Conservation (phyloP, 2,113 vertebrate species). For the Ptilorrhoa leucosticta region DNA sequence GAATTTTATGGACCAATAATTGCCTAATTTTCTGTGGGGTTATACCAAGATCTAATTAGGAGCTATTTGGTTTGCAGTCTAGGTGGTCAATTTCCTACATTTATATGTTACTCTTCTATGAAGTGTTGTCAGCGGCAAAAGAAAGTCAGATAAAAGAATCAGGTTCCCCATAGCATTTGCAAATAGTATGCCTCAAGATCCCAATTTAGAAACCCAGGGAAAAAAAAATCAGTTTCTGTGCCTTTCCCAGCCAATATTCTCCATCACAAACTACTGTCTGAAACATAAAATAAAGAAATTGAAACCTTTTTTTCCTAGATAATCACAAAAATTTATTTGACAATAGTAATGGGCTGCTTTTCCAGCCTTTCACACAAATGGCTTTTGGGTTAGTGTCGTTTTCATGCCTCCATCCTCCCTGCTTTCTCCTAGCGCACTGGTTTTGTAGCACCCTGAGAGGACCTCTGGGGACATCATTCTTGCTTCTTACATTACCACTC, state of each 20-base stretch:
- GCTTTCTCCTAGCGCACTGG: neutral
- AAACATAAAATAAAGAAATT: neutral
- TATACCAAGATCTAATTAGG: neutral
- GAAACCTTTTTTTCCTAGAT: neutral
- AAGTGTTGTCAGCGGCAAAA: neutral
- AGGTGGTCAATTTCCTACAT: neutral
- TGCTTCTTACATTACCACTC: neutral
- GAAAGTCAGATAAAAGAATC: neutral
- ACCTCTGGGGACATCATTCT: neutral
- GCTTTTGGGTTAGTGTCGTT: neutral
- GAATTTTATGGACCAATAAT: neutral
- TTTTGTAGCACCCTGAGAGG: neutral
- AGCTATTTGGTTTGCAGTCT: neutral
- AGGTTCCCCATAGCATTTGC: neutral
- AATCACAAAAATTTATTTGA: neutral
- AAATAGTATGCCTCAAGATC: neutral
- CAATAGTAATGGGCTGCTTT: neutral
- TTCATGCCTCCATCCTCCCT: neutral
- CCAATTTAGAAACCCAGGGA: neutral
- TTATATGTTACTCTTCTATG: neutral
- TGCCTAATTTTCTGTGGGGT: neutral
- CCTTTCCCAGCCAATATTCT: neutral
- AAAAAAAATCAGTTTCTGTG: neutral
- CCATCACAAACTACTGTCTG: neutral
- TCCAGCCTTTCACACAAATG: neutral